These are phyloP conservation scores for Ibidorhyncha struthersii DNA, from an alignment of 2,113 vertebrate genomes.

Conservation along the genomic window DNA sequence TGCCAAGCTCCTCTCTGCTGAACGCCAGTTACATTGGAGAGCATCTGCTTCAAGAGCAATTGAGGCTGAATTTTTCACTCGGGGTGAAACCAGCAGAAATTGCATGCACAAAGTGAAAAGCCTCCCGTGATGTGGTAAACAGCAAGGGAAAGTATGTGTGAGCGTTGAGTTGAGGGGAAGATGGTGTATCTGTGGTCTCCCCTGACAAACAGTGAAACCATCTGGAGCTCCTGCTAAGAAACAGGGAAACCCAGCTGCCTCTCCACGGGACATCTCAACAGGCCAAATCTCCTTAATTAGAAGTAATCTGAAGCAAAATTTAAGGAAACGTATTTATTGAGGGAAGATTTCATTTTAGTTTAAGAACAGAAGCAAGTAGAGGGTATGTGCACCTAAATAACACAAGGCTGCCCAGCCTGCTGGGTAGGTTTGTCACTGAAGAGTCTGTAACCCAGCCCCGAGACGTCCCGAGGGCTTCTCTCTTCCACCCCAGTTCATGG, in stretches of 20 bases:
- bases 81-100: background rate
- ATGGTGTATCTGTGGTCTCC: rapidly evolving
- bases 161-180: background rate
- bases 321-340: background rate
- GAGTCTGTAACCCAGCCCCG: background rate
- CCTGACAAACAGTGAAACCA: background rate
- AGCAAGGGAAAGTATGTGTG: background rate
- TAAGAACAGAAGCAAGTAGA: background rate
- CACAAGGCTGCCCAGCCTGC: background rate
- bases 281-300: background rate
- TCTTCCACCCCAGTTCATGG: background rate
- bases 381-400: background rate
- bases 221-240: background rate
- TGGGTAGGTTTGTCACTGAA: background rate
- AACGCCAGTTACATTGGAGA: background rate
- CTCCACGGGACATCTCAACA: background rate
- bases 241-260: background rate
- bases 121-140: background rate
- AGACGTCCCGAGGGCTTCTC: rapidly evolving
- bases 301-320: background rate
- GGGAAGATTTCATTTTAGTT: background rate
- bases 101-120: background rate
- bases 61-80: background rate
- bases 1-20: background rate
- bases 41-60: background rate